Evolutionary conservation across 2,888 invertebrate species (phyloP).

Genomic region (Baccha elongata): DNA sequence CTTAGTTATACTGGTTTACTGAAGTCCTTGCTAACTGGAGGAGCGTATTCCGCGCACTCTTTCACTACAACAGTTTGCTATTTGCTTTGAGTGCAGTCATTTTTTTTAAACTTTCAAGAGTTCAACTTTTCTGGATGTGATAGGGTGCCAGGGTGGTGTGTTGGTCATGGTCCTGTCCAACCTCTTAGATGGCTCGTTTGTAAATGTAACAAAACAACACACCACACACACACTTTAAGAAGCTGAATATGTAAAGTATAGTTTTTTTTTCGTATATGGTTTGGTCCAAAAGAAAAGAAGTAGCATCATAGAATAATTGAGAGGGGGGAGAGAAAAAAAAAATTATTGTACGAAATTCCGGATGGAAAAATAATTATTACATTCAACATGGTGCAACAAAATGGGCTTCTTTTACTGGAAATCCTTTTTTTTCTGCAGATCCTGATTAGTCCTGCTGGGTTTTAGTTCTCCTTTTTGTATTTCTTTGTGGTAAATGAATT

Average conservation of each 20-base stretch:
- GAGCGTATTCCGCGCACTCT: constrained; percentile 18
- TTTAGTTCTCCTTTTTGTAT: background rate
- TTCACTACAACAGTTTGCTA: constrained; percentile 66
- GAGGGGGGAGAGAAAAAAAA: constrained; percentile 23
- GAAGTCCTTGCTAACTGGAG: constrained; percentile 6
- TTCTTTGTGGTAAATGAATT: constrained; percentile 52
- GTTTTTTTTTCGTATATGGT: background rate
- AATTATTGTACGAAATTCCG: background rate
- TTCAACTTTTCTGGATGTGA: constrained; percentile 59
- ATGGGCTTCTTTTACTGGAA: constrained; percentile 42
- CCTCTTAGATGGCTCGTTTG: constrained; percentile 69
- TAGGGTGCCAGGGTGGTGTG: constrained; percentile 14
- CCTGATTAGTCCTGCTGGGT: background rate
- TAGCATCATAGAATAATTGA: background rate
- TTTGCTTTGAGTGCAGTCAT: constrained; percentile 69
- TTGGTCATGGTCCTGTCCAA: background rate
- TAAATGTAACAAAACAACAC: constrained; percentile 64
- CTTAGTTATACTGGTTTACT: background rate
- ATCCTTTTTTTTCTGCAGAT: constrained; percentile 25
- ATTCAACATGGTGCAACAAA: constrained; percentile 71
- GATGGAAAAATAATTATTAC: constrained; percentile 70
- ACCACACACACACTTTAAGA: constrained; percentile 34
- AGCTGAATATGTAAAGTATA: constrained; percentile 11
- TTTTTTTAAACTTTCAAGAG: constrained; percentile 49
- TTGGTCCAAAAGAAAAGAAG: constrained; percentile 18